These are phyloP conservation scores for Pionites leucogaster DNA, from an alignment of 2,113 vertebrate species.

Conservation along the genomic window DNA sequence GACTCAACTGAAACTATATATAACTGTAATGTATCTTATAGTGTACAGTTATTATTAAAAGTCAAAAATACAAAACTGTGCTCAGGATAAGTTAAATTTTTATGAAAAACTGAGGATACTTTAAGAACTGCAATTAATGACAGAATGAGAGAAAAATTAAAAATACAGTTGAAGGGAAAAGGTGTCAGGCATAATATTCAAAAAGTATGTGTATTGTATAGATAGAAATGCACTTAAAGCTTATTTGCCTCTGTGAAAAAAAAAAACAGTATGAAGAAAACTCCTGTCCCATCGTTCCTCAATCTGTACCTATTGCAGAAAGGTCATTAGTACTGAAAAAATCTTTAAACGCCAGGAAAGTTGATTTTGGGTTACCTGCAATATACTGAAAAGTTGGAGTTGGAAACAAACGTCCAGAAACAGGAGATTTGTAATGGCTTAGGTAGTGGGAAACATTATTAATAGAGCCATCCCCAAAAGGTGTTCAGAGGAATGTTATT, in stretches of 20 bases:
- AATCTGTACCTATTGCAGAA: neutral
- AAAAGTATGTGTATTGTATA: neutral
- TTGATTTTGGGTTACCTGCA: neutral
- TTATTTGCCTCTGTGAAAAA: neutral
- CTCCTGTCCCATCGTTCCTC: neutral
- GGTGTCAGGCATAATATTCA: neutral
- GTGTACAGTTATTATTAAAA: neutral
- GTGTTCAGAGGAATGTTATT: neutral
- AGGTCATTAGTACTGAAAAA: neutral
- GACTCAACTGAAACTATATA: neutral
- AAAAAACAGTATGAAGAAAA: neutral
- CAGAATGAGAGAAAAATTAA: neutral
- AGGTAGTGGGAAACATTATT: neutral
- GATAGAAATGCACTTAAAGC: neutral
- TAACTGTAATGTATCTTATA: neutral
- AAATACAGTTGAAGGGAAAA: neutral
- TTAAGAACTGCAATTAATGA: neutral
- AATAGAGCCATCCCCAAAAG: neutral
- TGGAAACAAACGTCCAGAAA: neutral
- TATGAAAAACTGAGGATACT: neutral
- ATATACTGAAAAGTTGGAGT: neutral
- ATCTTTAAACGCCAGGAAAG: neutral
- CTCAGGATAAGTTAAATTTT: neutral
- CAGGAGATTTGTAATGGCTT: neutral
- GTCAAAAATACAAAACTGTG: neutral